phyloP scores from a whole-genome alignment of 2,797 vertebrate genomes.

The Enteromius fasciolatus region DNA sequence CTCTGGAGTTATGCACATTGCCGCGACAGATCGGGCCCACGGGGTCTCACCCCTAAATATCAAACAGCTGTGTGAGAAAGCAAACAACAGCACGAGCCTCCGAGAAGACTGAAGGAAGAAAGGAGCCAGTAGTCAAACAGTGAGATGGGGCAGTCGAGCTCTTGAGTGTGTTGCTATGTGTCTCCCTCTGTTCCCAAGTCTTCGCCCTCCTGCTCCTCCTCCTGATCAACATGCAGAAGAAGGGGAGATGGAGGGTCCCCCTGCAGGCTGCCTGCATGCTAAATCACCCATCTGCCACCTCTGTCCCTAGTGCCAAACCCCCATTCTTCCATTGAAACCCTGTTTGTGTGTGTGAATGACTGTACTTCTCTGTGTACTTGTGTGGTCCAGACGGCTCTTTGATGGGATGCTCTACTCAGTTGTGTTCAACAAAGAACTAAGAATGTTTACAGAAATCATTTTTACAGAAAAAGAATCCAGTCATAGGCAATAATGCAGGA shows the following conservation, averaged over 20 bases:
- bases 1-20: conserved; percentile 17
- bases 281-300: conserved; percentile 57
- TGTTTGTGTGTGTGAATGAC: conserved; percentile 7
- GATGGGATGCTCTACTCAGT: background rate
- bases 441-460: background rate
- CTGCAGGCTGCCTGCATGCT: conserved; percentile 58
- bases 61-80: conserved; percentile 42
- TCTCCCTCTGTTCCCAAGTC: conserved; percentile 30
- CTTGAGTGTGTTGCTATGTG: conserved; percentile 36
- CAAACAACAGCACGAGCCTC: conserved; percentile 30
- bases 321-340: conserved; percentile 17
- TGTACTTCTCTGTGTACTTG: conserved; percentile 30
- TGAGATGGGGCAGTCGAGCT: conserved; percentile 10
- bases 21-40: conserved; percentile 17
- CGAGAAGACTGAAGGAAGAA: conserved; percentile 11
- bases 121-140: conserved; percentile 5
- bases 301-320: conserved; percentile 41
- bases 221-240: conserved; percentile 47
- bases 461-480: no score
- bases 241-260: conserved; percentile 36
- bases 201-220: conserved; percentile 19
- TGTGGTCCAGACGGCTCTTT: conserved; percentile 32
- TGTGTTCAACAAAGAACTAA: conserved; percentile 4
- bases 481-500: background rate
- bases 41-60: conserved; percentile 41